Conservation (phyloP, 1,140 invertebrate genomes). For the Samia ricini region DNA sequence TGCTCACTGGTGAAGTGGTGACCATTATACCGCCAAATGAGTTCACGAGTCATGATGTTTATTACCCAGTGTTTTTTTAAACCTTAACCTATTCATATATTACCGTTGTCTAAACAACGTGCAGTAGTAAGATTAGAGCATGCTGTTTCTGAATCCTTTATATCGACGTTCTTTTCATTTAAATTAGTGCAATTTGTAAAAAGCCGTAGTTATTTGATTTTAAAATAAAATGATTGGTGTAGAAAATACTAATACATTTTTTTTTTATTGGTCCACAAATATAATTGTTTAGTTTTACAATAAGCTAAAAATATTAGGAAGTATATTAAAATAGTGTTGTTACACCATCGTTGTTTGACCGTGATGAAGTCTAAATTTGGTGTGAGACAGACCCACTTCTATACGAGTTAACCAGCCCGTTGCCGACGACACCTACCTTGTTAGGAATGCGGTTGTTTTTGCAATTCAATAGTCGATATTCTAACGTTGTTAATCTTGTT, state of each 20-base stretch:
- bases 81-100: constrained; percentile 6
- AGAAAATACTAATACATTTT: too few relatives aligned
- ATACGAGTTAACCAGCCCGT: background rate
- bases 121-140: background rate
- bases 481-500: constrained; percentile 46
- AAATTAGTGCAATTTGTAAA: too few relatives aligned
- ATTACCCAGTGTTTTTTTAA: constrained; percentile 9
- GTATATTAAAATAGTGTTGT: background rate
- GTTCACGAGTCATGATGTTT: constrained; percentile 26
- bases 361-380: constrained; percentile 6
- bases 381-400: background rate
- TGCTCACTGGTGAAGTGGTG: constrained; percentile 48
- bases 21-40: constrained; percentile 33
- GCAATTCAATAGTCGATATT: background rate
- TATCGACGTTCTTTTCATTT: too few relatives aligned
- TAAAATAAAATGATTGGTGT: too few relatives aligned
- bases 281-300: background rate
- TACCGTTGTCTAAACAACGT: constrained; percentile 6
- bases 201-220: too few relatives aligned
- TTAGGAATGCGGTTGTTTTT: constrained; percentile 1
- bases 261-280: too few relatives aligned
- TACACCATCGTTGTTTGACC: background rate
- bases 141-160: background rate
- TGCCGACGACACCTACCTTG: background rate
- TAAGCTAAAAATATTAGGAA: background rate